Percentiles rank a stretch among this genome's conserved stretches.
Conservation (phyloP, 1,140 invertebrate species). For the Drosophila funebris region DNA sequence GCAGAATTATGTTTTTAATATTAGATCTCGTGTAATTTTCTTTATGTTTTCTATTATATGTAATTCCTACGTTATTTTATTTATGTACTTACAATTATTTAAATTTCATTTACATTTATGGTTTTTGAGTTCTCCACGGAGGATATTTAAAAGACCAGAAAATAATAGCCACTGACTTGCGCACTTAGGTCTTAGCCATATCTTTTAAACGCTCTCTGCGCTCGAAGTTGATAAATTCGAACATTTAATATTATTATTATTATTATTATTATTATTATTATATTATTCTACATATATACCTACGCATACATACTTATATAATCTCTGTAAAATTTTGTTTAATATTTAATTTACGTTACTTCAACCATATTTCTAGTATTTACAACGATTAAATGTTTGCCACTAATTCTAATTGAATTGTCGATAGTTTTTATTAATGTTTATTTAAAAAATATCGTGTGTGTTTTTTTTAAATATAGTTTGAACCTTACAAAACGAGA, state of each 20-base stretch:
- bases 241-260: constrained; percentile 24
- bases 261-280: constrained; percentile 14
- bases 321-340: constrained; percentile 71
- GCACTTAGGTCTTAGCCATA: constrained; percentile 28
- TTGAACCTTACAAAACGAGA: constrained; percentile 61
- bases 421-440: constrained; percentile 74
- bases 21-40: constrained; percentile 53
- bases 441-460: constrained; percentile 67
- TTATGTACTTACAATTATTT: constrained; percentile 29
- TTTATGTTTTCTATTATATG: constrained; percentile 51
- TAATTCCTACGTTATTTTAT: constrained; percentile 50
- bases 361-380: constrained; percentile 47
- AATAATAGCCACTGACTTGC: constrained; percentile 42
- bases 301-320: constrained; percentile 38
- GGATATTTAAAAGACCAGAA: background rate
- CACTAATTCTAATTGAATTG: constrained; percentile 75
- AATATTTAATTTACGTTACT: constrained; percentile 32
- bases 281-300: constrained; percentile 20
- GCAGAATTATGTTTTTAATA: constrained; percentile 46
- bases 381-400: constrained; percentile 67
- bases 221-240: constrained; percentile 30
- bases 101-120: constrained; percentile 2
- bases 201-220: constrained; percentile 8
- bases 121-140: constrained; percentile 27
- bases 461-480: constrained; percentile 72